Percentiles rank a stretch among this genome's conserved stretches.
phyloP scores from a whole-genome alignment of 1,140 invertebrate genomes.

The Mesaphorura yosii region DNA sequence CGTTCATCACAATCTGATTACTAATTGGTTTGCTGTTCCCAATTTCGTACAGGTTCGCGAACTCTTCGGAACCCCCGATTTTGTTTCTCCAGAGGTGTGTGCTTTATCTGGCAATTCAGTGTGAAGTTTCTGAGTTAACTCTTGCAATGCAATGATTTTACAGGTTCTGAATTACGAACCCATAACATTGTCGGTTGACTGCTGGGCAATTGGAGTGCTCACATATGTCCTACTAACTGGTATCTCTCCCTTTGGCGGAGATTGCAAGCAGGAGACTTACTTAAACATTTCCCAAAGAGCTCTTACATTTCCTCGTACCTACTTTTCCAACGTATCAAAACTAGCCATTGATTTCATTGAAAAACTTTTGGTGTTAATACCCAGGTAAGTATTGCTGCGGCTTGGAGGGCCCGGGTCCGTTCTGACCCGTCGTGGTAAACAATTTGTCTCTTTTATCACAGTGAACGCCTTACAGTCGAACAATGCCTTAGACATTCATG shows the following conservation, averaged over 20 bases:
- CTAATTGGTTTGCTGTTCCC: constrained; percentile 10
- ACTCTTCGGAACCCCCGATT: constrained; percentile 29
- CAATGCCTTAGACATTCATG: constrained; percentile 92
- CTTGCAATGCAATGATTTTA: constrained; percentile 4
- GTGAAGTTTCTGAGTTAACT: constrained; percentile 13
- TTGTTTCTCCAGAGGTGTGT: constrained; percentile 27
- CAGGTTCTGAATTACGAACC: constrained; percentile 20
- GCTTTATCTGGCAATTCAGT: too few species aligned
- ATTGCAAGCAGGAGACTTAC: constrained; percentile 77
- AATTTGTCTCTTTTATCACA: constrained; percentile 36
- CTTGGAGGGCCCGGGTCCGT: constrained; percentile 32
- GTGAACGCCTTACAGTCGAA: constrained; percentile 82
- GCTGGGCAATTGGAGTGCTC: constrained; percentile 90
- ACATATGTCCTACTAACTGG: constrained; percentile 88
- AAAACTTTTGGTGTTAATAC: constrained; percentile 27
- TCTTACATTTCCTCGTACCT: constrained; percentile 81
- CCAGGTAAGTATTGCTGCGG: constrained; percentile 28
- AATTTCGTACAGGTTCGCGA: constrained; percentile 22
- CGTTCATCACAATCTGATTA: not conserved
- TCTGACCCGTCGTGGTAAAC: not conserved
- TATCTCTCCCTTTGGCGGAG: constrained; percentile 78
- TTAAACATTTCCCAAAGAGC: constrained; percentile 86
- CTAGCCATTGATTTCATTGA: constrained; percentile 42
- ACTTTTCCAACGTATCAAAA: constrained; percentile 83
- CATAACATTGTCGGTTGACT: constrained; percentile 52